Conservation (phyloP, 2,888 invertebrate genomes). For the Eupelmus urozonus region DNA sequence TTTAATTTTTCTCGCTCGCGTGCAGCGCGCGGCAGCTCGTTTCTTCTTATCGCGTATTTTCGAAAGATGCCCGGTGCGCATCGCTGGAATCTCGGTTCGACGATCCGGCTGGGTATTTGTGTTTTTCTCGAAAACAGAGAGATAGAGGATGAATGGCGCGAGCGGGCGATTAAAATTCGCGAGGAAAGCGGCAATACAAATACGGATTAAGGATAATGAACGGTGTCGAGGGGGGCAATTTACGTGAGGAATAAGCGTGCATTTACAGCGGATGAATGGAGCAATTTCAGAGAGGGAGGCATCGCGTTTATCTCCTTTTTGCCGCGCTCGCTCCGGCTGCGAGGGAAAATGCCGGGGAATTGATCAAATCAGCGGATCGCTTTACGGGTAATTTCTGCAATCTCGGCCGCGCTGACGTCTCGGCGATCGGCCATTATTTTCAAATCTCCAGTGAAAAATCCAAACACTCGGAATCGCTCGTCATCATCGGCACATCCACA, state of each 20-base stretch:
- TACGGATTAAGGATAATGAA: slow-evolving; percentile 25
- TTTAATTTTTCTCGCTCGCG: slow-evolving; percentile 19
- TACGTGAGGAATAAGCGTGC: background rate
- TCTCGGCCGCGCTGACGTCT: too few relatives aligned
- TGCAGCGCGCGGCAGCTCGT: slow-evolving; percentile 1
- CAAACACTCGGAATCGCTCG: too few relatives aligned
- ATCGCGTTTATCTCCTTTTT: background rate
- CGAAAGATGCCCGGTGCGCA: background rate
- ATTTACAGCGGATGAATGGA: background rate
- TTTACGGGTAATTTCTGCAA: too few relatives aligned
- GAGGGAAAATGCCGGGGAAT: too few relatives aligned
- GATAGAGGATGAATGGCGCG: too few relatives aligned
- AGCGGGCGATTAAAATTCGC: slow-evolving; percentile 18
- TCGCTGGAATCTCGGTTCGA: background rate
- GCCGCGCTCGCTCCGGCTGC: background rate
- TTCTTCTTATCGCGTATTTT: background rate
- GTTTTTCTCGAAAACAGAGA: too few relatives aligned
- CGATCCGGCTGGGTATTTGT: too few relatives aligned
- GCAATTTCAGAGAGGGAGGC: background rate
- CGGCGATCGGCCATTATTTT: too few relatives aligned
- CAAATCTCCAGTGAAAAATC: too few relatives aligned
- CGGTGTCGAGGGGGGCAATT: slow-evolving; percentile 3
- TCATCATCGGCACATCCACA: too few relatives aligned
- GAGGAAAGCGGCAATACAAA: background rate
- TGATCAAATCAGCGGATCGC: too few relatives aligned